These are phyloP conservation scores for Xestia sexstrigata DNA, from an alignment of 2,888 invertebrate species.

Conservation along the genomic window DNA sequence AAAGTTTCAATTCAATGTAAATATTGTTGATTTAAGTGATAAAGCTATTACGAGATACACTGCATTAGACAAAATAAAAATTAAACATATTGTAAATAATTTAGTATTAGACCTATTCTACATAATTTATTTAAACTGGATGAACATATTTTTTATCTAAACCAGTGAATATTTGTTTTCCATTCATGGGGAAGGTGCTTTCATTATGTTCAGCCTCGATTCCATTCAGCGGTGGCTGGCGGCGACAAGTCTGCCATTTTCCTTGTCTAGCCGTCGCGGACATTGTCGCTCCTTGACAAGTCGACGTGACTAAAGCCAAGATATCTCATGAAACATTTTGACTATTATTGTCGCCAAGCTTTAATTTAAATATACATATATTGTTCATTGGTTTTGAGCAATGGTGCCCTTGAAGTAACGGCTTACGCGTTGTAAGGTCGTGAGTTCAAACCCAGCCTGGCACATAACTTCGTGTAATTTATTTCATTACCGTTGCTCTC, in stretches of 20 bases:
- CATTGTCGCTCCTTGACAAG: slow-evolving; percentile 53
- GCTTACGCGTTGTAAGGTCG: background rate
- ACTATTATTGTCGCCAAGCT: slow-evolving; percentile 6
- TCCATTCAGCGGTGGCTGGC: slow-evolving; percentile 66
- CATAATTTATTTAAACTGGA: background rate
- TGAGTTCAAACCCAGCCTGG: background rate
- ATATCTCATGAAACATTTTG: slow-evolving; percentile 42
- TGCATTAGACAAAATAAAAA: background rate
- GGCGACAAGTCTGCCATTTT: slow-evolving; percentile 72
- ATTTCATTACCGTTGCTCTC: background rate
- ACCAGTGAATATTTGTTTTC: slow-evolving; percentile 44
- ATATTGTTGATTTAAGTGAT: background rate
- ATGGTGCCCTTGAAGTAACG: background rate
- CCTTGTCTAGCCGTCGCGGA: slow-evolving; percentile 46
- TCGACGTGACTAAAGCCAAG: slow-evolving; percentile 24
- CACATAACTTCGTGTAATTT: background rate
- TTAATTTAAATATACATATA: background rate
- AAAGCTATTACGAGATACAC: background rate
- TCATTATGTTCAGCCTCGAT: slow-evolving; percentile 63
- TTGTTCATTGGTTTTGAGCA: background rate
- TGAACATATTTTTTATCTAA: background rate
- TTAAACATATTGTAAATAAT: background rate
- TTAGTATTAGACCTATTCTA: background rate
- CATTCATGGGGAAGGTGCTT: slow-evolving; percentile 60
- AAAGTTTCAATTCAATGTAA: background rate